Evolutionary conservation across 2,113 vertebrate species (phyloP).

Genomic region (Haliaeetus leucogaster): DNA sequence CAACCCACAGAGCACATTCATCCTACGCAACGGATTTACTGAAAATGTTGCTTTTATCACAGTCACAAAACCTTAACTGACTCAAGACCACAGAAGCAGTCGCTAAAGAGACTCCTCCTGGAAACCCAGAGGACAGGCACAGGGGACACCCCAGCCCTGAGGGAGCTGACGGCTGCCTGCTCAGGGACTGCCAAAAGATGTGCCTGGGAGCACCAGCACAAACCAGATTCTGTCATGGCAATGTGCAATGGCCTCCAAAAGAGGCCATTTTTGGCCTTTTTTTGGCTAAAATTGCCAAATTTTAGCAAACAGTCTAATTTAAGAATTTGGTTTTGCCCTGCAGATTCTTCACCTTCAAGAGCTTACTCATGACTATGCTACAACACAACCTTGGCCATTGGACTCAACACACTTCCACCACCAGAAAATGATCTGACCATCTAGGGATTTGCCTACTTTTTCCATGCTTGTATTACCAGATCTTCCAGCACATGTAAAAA

Average conservation of each 20-base stretch:
- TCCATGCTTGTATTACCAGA: background rate
- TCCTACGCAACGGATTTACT: background rate
- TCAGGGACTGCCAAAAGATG: background rate
- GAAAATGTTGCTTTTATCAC: background rate
- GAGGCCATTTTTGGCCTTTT: background rate
- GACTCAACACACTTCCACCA: fast-evolving
- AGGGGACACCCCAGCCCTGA: background rate
- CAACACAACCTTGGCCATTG: background rate
- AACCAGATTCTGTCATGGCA: background rate
- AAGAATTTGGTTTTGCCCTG: background rate
- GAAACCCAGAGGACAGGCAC: background rate
- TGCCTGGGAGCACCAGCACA: background rate
- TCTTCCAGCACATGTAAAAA: background rate
- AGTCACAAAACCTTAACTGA: background rate
- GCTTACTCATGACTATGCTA: background rate
- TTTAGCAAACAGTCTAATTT: background rate
- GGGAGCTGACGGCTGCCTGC: background rate
- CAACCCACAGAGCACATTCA: background rate
- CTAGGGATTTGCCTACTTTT: background rate
- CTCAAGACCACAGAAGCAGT: background rate
- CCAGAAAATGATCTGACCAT: background rate
- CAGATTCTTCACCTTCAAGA: background rate
- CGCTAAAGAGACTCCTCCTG: background rate
- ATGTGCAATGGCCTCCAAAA: background rate
- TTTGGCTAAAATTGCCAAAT: background rate